These are phyloP conservation scores for Formica selysi DNA, from an alignment of 1,140 invertebrate genomes.

Conservation along the genomic window DNA sequence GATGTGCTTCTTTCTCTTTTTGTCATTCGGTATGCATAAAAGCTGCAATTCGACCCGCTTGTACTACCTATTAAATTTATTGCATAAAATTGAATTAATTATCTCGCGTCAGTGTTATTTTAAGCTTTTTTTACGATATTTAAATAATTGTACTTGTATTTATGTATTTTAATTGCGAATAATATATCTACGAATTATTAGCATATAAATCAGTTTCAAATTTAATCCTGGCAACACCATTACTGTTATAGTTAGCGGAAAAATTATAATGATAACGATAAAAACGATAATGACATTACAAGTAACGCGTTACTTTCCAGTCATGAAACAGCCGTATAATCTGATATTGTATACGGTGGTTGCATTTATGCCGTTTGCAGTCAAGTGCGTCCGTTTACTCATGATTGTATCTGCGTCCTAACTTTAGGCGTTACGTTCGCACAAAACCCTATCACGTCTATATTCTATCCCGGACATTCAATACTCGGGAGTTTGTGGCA, in stretches of 20 bases:
- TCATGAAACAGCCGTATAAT: slow-evolving; percentile 45
- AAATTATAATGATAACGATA: no score
- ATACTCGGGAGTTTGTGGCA: slow-evolving; percentile 48
- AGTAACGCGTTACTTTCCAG: no score
- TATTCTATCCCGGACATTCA: slow-evolving; percentile 58
- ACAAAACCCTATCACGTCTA: slow-evolving; percentile 61
- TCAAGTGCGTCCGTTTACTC: slow-evolving; percentile 66
- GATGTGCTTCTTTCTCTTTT: slow-evolving; percentile 52
- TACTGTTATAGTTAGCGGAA: no score
- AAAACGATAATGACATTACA: no score
- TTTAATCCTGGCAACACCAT: slow-evolving; percentile 6
- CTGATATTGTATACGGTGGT: slow-evolving; percentile 10
- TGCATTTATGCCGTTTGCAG: slow-evolving; percentile 59
- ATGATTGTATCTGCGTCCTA: slow-evolving; percentile 68
- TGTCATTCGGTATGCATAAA: slow-evolving; percentile 42
- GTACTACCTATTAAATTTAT: slow-evolving; percentile 61
- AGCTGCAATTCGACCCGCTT: slow-evolving; percentile 15
- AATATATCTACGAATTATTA: slow-evolving; percentile 11
- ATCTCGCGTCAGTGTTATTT: slow-evolving; percentile 24
- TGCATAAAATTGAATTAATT: slow-evolving; percentile 60
- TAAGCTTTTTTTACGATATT: slow-evolving; percentile 41
- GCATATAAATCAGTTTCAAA: slow-evolving; percentile 10
- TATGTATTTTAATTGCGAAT: slow-evolving; percentile 31
- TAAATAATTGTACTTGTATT: not conserved
- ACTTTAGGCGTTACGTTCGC: slow-evolving; percentile 68